Conservation (phyloP, 2,797 vertebrate genomes). For the Gorsachius magnificus region DNA sequence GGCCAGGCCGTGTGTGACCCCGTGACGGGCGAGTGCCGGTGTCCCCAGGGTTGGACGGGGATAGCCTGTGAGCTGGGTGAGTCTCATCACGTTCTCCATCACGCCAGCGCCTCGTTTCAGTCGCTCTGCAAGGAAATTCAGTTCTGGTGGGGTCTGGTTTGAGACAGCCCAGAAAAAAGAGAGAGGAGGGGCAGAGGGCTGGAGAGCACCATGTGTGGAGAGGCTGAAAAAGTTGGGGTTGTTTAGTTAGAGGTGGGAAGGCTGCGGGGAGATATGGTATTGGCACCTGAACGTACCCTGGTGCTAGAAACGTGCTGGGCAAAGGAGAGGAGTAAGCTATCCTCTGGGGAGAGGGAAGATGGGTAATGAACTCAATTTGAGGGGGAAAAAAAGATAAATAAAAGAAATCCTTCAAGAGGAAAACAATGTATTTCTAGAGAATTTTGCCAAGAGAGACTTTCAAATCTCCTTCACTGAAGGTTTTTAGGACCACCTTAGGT, state of each 20-base stretch:
- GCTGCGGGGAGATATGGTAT: background rate
- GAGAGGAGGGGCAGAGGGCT: background rate
- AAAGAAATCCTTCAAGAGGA: background rate
- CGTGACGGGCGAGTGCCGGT: background rate
- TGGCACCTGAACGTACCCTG: background rate
- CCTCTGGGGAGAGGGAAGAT: background rate
- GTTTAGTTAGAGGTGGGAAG: background rate
- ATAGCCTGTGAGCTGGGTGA: slow-evolving; percentile 36
- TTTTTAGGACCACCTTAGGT: background rate
- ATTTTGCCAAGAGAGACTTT: background rate
- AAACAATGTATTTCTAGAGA: accelerated
- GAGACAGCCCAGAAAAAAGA: background rate
- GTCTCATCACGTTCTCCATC: background rate
- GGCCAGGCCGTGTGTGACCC: background rate
- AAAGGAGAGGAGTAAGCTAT: background rate
- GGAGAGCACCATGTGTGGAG: background rate
- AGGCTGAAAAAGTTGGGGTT: background rate
- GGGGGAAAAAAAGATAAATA: background rate
- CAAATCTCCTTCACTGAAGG: background rate
- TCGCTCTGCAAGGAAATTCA: background rate
- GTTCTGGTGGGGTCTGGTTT: background rate
- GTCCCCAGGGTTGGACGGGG: slow-evolving; percentile 15
- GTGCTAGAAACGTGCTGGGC: background rate
- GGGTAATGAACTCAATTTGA: background rate
- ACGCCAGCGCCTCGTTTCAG: accelerated